Evolutionary conservation across 2,888 invertebrate species (phyloP).

Genomic region (Meliscaeva auricollis): DNA sequence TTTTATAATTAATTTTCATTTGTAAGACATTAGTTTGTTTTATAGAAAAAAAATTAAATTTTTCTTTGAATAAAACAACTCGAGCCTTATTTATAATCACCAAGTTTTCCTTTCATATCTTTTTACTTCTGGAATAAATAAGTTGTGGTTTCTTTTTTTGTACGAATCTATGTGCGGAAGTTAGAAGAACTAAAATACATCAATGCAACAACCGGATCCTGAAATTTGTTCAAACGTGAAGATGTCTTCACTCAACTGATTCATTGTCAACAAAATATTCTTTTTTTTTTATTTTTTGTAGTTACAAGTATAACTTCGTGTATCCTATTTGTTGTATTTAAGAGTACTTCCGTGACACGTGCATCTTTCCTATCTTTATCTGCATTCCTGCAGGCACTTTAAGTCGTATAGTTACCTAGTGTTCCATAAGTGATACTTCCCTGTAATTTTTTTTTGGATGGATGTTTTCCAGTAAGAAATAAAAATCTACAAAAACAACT

Average conservation of each 20-base stretch:
- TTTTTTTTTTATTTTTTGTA: not conserved
- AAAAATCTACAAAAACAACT: slow-evolving; percentile 16
- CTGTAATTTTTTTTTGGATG: not conserved
- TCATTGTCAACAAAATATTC: not conserved
- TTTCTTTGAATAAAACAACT: too few species aligned
- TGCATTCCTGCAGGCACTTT: slow-evolving; percentile 13
- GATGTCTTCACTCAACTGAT: not conserved
- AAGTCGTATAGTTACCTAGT: not conserved
- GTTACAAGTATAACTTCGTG: not conserved
- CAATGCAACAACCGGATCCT: not conserved
- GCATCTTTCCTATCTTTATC: slow-evolving; percentile 27
- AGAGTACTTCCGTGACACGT: slow-evolving; percentile 43
- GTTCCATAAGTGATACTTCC: slow-evolving; percentile 36
- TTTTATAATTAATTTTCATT: too few species aligned
- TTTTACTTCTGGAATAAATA: too few species aligned
- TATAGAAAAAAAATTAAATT: too few species aligned
- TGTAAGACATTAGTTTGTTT: too few species aligned
- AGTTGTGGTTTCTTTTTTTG: too few species aligned
- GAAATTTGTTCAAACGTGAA: not conserved
- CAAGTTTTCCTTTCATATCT: too few species aligned
- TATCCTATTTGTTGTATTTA: not conserved
- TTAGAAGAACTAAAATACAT: not conserved
- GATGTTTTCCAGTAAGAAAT: not conserved
- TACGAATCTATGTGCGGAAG: not conserved
- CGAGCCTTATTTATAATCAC: too few species aligned